These are phyloP conservation scores for Neotoma lepida DNA, from an alignment of 2,113 vertebrate species.

Conservation along the genomic window DNA sequence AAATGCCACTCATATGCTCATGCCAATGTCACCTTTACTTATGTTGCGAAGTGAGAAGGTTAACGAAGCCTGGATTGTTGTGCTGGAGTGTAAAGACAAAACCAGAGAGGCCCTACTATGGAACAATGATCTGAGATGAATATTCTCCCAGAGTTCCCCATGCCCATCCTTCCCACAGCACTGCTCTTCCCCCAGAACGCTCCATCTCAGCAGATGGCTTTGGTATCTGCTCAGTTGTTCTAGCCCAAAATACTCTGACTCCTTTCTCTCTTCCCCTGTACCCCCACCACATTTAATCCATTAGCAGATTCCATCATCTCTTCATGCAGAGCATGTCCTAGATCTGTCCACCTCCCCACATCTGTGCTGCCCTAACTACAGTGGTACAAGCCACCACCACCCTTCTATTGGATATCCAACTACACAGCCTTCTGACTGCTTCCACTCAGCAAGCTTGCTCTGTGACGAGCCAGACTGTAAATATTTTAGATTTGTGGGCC, in stretches of 20 bases:
- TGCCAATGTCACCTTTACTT: neutral
- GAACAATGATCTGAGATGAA: neutral
- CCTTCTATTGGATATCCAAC: neutral
- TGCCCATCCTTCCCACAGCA: neutral
- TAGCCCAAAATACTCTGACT: constrained; percentile 41
- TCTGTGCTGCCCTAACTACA: neutral
- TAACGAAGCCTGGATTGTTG: neutral
- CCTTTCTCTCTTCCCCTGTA: neutral
- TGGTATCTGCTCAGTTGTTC: neutral
- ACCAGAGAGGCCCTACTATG: neutral
- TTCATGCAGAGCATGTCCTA: neutral
- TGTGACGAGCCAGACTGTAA: neutral
- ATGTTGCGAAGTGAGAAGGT: neutral
- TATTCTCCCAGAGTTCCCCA: neutral
- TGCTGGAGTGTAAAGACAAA: neutral
- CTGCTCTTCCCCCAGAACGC: neutral
- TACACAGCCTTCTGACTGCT: neutral
- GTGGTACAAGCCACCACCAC: neutral
- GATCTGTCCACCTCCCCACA: neutral
- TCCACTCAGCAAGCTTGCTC: neutral
- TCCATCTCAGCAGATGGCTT: neutral
- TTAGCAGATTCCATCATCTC: neutral
- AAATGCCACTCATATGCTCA: neutral
- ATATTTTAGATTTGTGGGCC: neutral
- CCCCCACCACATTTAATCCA: neutral